Conservation (phyloP, 2,113 vertebrate species). For the Podarcis muralis region DNA sequence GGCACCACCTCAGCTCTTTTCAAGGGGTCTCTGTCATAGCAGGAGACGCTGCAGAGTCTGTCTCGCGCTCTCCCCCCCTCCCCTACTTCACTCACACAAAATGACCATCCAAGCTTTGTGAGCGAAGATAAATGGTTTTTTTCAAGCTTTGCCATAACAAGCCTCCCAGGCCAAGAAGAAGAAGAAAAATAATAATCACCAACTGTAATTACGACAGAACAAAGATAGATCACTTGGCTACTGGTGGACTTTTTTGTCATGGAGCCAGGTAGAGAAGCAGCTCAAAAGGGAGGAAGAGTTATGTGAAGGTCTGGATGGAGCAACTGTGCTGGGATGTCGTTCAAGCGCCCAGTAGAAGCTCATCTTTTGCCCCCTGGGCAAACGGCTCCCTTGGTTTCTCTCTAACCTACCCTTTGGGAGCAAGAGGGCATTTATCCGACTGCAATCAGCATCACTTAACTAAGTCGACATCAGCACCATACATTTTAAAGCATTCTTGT, state of each 20-base stretch:
- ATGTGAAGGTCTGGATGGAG: too few relatives aligned
- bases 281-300: not conserved
- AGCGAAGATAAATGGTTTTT: not conserved
- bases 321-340: too few relatives aligned
- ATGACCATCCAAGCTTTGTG: not conserved
- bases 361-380: too few relatives aligned
- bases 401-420: not conserved
- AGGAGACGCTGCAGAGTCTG: not conserved
- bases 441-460: not conserved
- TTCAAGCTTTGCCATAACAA: not conserved
- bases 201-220: conserved; percentile 16
- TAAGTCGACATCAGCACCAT: too few relatives aligned
- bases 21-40: not conserved
- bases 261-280: not conserved
- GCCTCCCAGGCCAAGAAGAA: not conserved
- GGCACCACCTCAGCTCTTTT: not conserved
- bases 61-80: not conserved
- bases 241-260: not conserved
- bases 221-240: conserved; percentile 10
- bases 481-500: not conserved
- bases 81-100: not conserved
- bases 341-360: not conserved
- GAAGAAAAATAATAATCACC: not conserved
- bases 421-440: not conserved
- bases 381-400: not conserved